Percentiles rank a stretch among this genome's conserved stretches.
These are phyloP conservation scores for Sarcophaga carnaria DNA, from an alignment of 2,888 invertebrate genomes.

Conservation along the genomic window DNA sequence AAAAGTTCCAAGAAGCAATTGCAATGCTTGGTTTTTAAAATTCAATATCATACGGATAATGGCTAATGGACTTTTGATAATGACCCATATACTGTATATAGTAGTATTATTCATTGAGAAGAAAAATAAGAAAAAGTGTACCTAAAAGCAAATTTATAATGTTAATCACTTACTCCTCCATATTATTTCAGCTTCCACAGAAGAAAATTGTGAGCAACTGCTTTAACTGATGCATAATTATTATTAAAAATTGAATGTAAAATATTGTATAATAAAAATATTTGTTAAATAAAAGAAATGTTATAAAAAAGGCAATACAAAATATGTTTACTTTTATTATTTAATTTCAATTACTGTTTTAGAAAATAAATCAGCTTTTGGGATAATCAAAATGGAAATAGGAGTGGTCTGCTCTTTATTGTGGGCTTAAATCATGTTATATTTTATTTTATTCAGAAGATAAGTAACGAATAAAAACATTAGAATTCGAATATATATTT, in stretches of 20 bases:
- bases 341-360: not conserved
- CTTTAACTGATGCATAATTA: conserved; percentile 49
- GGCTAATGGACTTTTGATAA: conserved; percentile 12
- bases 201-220: conserved; percentile 56
- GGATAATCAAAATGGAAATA: too few relatives aligned
- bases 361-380: not conserved
- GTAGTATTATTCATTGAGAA: conserved; percentile 23
- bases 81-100: conserved; percentile 52
- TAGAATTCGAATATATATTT: too few relatives aligned
- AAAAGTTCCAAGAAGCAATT: conserved; percentile 45
- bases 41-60: not conserved
- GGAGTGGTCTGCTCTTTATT: too few relatives aligned
- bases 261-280: conserved; percentile 35
- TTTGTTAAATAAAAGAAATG: not conserved
- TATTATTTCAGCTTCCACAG: conserved; percentile 8
- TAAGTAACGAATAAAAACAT: too few relatives aligned
- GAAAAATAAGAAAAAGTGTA: conserved; percentile 52
- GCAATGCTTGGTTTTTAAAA: conserved; percentile 66
- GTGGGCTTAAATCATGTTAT: too few relatives aligned
- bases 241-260: conserved; percentile 26
- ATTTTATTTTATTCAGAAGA: too few relatives aligned
- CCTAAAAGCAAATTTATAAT: conserved; percentile 62
- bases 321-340: not conserved
- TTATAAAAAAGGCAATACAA: not conserved
- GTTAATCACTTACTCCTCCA: not conserved